Evolutionary conservation across 1,140 invertebrate genomes (phyloP).

Genomic region (Dufourea novaeangliae): DNA sequence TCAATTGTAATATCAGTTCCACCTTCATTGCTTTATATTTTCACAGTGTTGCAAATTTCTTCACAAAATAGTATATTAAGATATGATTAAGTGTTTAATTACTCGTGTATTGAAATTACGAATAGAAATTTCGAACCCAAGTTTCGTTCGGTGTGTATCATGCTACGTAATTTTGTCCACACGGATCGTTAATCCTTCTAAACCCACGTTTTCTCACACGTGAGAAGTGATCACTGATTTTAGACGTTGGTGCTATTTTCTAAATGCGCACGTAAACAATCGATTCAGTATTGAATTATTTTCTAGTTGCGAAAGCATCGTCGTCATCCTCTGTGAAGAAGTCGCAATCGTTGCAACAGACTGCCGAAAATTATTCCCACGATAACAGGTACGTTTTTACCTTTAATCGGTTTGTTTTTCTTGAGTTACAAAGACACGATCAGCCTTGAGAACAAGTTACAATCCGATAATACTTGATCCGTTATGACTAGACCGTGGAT

Average conservation of each 20-base stretch:
- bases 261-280: conserved; percentile 5
- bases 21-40: too few relatives aligned
- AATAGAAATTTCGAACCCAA: conserved; percentile 40
- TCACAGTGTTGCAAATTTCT: neutral
- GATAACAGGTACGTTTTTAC: conserved; percentile 77
- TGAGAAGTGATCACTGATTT: conserved; percentile 16
- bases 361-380: conserved; percentile 74
- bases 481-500: too few relatives aligned
- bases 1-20: too few relatives aligned
- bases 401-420: neutral
- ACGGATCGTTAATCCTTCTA: conserved; percentile 1
- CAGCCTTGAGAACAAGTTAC: too few relatives aligned
- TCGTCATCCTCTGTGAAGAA: conserved; percentile 78
- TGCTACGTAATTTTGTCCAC: conserved; percentile 6
- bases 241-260: conserved; percentile 20
- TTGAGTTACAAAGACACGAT: too few relatives aligned
- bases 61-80: too few relatives aligned
- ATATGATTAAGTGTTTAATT: neutral
- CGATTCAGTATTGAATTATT: conserved; percentile 52
- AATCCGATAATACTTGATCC: too few relatives aligned
- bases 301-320: conserved; percentile 80
- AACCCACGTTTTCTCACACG: neutral
- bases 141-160: conserved; percentile 21
- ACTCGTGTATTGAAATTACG: neutral
- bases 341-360: conserved; percentile 81